Conservation (phyloP, 2,888 invertebrate species). For the Catocala nupta region DNA sequence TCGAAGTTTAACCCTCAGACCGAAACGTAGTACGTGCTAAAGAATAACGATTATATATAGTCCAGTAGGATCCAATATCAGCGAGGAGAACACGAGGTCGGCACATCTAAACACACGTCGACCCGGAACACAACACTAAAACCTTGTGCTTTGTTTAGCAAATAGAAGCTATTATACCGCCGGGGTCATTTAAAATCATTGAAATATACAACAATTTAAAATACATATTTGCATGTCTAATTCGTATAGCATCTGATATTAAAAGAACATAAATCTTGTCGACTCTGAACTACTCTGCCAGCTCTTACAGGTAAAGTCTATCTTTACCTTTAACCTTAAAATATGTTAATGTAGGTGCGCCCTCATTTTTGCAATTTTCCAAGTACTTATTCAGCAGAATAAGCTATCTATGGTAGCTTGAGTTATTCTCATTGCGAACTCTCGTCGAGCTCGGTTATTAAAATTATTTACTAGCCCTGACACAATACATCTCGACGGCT, state of each 20-base stretch:
- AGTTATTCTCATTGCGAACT: constrained; percentile 42
- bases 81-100: constrained; percentile 43
- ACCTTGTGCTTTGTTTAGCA: constrained; percentile 55
- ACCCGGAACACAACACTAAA: constrained; percentile 50
- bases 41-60: constrained; percentile 23
- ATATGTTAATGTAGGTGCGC: constrained; percentile 46
- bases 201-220: constrained; percentile 39
- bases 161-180: constrained; percentile 45
- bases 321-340: constrained; percentile 53
- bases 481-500: constrained; percentile 61
- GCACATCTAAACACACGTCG: constrained; percentile 38
- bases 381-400: constrained; percentile 37
- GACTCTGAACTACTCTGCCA: constrained; percentile 17
- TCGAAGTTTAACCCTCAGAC: constrained; percentile 2
- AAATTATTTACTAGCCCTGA: constrained; percentile 74
- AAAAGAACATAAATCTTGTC: constrained; percentile 14
- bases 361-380: constrained; percentile 47
- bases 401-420: constrained; percentile 37
- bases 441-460: constrained; percentile 50
- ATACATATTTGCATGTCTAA: constrained; percentile 9
- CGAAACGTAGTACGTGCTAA: constrained; percentile 9
- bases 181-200: constrained; percentile 47
- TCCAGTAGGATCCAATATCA: constrained; percentile 42
- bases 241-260: constrained; percentile 20
- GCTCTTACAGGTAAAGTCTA: constrained; percentile 41